A percentile compares a stretch with the other conserved stretches of the same genome.
phyloP scores from a whole-genome alignment of 2,113 vertebrate species.

The Percopsis transmontana region DNA sequence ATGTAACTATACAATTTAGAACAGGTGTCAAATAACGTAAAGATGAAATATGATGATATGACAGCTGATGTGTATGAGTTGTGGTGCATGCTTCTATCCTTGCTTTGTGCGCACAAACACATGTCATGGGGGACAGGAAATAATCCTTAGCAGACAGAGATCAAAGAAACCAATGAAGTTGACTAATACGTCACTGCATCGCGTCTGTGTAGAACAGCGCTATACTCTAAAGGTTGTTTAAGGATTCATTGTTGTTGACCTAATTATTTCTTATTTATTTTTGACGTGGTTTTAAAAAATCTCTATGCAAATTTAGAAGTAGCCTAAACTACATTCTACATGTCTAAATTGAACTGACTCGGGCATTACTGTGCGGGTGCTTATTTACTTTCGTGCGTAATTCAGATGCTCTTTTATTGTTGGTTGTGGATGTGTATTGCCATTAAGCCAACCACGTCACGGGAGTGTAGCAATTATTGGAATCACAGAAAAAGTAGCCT shows the following conservation, averaged over 20 bases:
- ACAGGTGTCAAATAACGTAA: conserved; percentile 72
- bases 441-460: conserved; percentile 44
- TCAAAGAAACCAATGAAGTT: conserved; percentile 65
- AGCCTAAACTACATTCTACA: conserved; percentile 49
- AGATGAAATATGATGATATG: conserved; percentile 67
- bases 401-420: conserved; percentile 53
- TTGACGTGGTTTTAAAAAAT: conserved; percentile 41
- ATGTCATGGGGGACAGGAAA: conserved; percentile 67
- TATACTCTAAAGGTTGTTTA: conserved; percentile 28
- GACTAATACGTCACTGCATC: conserved; percentile 56
- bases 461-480: conserved; percentile 28
- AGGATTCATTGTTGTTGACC: conserved; percentile 47
- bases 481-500: conserved; percentile 17
- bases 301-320: conserved; percentile 21
- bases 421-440: conserved; percentile 41
- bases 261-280: conserved; percentile 52
- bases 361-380: conserved; percentile 44
- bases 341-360: conserved; percentile 61
- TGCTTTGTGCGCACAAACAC: conserved; percentile 69
- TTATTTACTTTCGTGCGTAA: conserved; percentile 56
- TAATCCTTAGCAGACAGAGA: conserved; percentile 68
- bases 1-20: conserved; percentile 53
- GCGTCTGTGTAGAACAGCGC: conserved; percentile 46
- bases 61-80: conserved; percentile 67
- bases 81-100: conserved; percentile 65